phyloP scores from a whole-genome alignment of 2,797 vertebrate genomes.

The Harpagifer antarcticus region DNA sequence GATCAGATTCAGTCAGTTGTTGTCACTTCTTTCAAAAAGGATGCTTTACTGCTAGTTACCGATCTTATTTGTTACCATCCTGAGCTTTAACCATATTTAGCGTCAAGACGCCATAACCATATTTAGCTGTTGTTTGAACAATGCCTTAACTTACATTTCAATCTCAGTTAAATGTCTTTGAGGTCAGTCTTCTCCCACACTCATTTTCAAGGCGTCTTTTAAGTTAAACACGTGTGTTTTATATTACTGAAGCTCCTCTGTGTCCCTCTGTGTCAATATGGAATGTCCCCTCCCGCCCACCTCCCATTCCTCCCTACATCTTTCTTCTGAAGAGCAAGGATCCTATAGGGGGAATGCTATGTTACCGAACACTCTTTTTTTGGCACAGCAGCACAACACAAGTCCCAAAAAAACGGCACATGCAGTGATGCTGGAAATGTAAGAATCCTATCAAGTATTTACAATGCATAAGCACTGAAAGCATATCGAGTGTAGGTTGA shows the following conservation, averaged over 20 bases:
- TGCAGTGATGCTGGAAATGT: slow-evolving; percentile 11
- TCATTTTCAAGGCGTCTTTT: neutral
- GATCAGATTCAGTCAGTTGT: neutral
- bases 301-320: slow-evolving; percentile 30
- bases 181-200: neutral
- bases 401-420: too few relatives aligned
- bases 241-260: slow-evolving; percentile 34
- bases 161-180: neutral
- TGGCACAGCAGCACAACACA: too few relatives aligned
- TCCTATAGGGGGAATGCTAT: slow-evolving; percentile 15
- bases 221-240: slow-evolving; percentile 7
- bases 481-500: too few relatives aligned
- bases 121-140: neutral
- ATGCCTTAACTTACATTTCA: neutral
- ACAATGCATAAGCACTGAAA: neutral
- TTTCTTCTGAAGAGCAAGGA: slow-evolving; percentile 27
- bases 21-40: neutral
- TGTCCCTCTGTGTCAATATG: slow-evolving; percentile 49
- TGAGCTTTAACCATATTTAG: neutral
- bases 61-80: neutral
- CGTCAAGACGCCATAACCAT: neutral
- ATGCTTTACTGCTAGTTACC: neutral
- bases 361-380: slow-evolving; percentile 29
- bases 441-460: neutral
- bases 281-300: slow-evolving; percentile 55